Conservation (phyloP, 2,113 vertebrate species). For the Parus major region DNA sequence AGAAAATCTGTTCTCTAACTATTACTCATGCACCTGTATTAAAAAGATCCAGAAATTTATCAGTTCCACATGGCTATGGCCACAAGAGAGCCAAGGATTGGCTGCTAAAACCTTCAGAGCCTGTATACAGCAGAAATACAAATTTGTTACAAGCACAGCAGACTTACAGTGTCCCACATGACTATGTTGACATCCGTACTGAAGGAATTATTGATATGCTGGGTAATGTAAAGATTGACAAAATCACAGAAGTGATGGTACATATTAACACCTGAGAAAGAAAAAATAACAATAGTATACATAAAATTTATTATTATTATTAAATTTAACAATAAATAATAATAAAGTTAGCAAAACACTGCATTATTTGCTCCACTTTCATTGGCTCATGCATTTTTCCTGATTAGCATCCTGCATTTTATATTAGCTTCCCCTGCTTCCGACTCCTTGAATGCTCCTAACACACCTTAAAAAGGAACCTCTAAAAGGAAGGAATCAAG, state of each 20-base stretch:
- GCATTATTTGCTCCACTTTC: neutral
- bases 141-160: neutral
- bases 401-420: neutral
- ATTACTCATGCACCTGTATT: neutral
- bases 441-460: neutral
- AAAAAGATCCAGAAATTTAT: neutral
- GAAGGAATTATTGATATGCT: constrained; percentile 95
- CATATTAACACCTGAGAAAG: constrained; percentile 91
- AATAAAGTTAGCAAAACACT: neutral
- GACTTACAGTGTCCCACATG: constrained; percentile 98
- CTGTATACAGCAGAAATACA: neutral
- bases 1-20: neutral
- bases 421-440: neutral
- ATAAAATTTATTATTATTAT: too few relatives aligned
- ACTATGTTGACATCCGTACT: constrained; percentile 87
- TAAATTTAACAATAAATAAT: too few relatives aligned
- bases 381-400: neutral
- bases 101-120: neutral
- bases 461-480: neutral
- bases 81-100: neutral
- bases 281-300: neutral
- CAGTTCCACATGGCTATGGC: neutral
- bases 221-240: constrained; percentile 94
- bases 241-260: constrained; percentile 99
- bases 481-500: neutral